Evolutionary conservation across 2,888 invertebrate species (phyloP), one percentile per base, ranked within the genome.

Genomic region (Macaria liturata): DNA sequence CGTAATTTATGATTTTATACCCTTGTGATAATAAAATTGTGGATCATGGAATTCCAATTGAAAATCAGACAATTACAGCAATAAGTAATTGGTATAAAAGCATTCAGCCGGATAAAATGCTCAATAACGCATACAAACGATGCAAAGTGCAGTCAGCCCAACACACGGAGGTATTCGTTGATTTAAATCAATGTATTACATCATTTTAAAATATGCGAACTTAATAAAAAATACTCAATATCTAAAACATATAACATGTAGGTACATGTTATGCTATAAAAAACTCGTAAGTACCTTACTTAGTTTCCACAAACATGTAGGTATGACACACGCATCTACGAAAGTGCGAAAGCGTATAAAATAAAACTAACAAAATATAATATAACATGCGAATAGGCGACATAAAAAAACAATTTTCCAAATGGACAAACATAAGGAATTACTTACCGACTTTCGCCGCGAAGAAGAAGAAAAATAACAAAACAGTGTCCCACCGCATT

Each of bases 401-500:
- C 54, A 49, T 45, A 57, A 43, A 47, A 54, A 59, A 62, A 61
- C 39, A 59, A 56, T 60, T 60, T 49, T 52, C 55, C 52, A 56
- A 60, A 60, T 56, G 55, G 59, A 61, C 40, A 34, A 31, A 45
- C 49, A 51, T 51, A 49, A 50, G 64, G 57, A 64, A 54, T 53
- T 57, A 87, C 90, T 89, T 72, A 90, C 90, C 86, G 64, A 84
- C 79, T 70, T 73, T 71, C 30, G 73, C 75, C 48, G 71, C 63
- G 44, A 74, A 69, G 47, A 80, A 63, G 67, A 83, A 71, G 65
- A 86, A 76, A 68, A 83, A 76, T 65, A 77, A 80, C 71, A 80
- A 70, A 70, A 84, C 65, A 76, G 71, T 75, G 75, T 77, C 73
- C 80, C 76, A 79, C 72, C 74, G 75, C 86, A 88, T 88, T 80